A percentile compares a stretch with the other conserved stretches of the same genome.
These are phyloP conservation scores for Pteromalus puparum DNA, from an alignment of 1,140 invertebrate species.

Conservation along the genomic window DNA sequence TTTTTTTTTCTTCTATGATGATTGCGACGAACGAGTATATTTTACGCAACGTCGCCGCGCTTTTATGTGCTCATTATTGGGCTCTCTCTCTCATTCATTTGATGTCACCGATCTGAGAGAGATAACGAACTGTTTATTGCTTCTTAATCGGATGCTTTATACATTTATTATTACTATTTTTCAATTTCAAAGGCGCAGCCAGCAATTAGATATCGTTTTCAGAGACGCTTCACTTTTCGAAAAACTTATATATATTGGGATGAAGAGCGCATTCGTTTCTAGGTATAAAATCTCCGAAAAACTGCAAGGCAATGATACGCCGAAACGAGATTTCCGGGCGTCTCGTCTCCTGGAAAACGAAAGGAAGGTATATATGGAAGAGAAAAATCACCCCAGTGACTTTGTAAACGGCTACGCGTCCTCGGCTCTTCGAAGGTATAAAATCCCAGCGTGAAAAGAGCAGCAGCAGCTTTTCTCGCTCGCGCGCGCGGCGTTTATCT, in stretches of 20 bases:
- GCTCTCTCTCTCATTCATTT: not conserved
- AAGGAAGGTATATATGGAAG: not conserved
- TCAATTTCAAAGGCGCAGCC: too few relatives aligned
- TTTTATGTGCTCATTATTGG: not conserved
- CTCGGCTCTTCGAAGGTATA: conserved; percentile 10
- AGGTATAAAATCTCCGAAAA: not conserved
- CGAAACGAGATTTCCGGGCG: conserved; percentile 25
- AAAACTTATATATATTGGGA: too few relatives aligned
- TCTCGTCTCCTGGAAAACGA: not conserved
- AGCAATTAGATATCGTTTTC: too few relatives aligned
- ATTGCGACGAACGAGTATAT: not conserved
- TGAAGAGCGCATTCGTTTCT: not conserved
- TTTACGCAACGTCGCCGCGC: not conserved
- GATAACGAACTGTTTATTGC: too few relatives aligned
- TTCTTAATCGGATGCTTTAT: not conserved
- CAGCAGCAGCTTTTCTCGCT: conserved; percentile 17
- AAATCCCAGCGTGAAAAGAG: conserved; percentile 48
- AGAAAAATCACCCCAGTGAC: conserved; percentile 2
- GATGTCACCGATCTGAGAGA: not conserved
- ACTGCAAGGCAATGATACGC: not conserved
- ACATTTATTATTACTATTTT: too few relatives aligned
- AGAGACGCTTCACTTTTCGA: too few relatives aligned
- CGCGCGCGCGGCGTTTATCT: not conserved
- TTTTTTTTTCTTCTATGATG: not conserved
- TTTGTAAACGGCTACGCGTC: not conserved